Base-by-base conservation (phyloP, 53 echinoderm and acorn worm species). In the Temnopleurus reevesii region DNA sequence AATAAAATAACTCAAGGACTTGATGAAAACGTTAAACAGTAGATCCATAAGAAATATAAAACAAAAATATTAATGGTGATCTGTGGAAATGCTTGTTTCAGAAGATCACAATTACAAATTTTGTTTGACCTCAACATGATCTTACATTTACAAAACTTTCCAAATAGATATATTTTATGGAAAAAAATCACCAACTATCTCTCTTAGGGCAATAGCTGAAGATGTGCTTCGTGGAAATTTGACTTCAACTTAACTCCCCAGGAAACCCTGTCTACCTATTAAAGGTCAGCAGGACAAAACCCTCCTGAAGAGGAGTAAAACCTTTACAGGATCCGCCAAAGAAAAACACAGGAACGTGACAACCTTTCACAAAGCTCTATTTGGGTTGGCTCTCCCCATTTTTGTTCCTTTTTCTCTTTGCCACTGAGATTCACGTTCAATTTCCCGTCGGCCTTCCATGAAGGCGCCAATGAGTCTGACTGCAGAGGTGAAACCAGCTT, bases 401-500 rank as follows among this genome's bases (percentile, higher is more conserved):
- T 9, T 49, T 29, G 15, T 26, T 79, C 79, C 18, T 47, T 79
- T 47, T 47, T 49, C 49, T 47, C 15, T 49, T 79, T n/a, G n/a
- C 13, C 46, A 17, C 38, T 35, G 79, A 49, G 27, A 47, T 47
- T 79, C 79, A 29, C 79, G 28, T 46, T 47, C 46, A 27, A 83
- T 36, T 83, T 83, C 56, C 83, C 83, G 35, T 83, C 28, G 83
- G 83, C 83, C 83, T 83, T 83, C 55, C 41, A 46, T 9, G 5
- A 2, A 13, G 83, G 83, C 83, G 83, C 83, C 83, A 56, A 8
- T 10, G 24, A 15, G 83, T 83, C 83, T 83, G 83, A 38, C 83
- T 83, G 83, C 38, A 36, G 54, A 83, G 83, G 57, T 83, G 83
- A n/a, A n/a, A 79, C 49, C 79, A 23, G 27, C 49, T 79, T 79